A percentile compares a stretch with the other conserved stretches of the same genome.
These are phyloP conservation scores for Symphodus melops DNA, from an alignment of 2,113 vertebrate species.

Conservation along the genomic window DNA sequence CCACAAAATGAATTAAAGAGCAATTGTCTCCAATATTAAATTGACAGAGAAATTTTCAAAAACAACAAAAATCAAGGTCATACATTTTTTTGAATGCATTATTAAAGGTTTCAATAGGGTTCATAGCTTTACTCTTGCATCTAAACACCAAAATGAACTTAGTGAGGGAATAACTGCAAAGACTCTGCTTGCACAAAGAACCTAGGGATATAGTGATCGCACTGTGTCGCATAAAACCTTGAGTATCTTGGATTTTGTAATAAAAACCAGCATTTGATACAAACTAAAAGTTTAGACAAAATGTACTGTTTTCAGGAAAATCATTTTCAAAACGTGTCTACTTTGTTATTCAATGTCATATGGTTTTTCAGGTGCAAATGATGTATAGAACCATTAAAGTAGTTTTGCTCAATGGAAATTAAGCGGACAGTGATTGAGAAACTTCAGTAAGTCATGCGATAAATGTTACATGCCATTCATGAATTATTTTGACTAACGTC, in stretches of 20 bases:
- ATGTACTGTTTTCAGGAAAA: neutral
- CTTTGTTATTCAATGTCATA: neutral
- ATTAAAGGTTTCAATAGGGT: conserved; percentile 86
- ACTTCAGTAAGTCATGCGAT: neutral
- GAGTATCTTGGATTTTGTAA: conserved; percentile 21
- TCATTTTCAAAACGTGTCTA: neutral
- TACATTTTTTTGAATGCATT: conserved; percentile 63
- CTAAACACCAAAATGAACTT: conserved; percentile 81
- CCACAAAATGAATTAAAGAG: conserved; percentile 69
- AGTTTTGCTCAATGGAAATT: neutral
- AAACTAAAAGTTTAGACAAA: conserved; percentile 10
- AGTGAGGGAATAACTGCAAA: conserved; percentile 66
- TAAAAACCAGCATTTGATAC: conserved; percentile 15
- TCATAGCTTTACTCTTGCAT: conserved; percentile 88
- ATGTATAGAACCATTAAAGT: neutral
- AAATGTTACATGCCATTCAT: neutral
- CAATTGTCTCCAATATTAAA: conserved; percentile 68
- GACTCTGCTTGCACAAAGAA: conserved; percentile 82
- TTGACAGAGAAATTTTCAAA: conserved; percentile 64
- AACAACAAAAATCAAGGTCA: conserved; percentile 67
- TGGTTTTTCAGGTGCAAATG: neutral
- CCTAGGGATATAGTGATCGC: conserved; percentile 46
- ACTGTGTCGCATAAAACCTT: conserved; percentile 75
- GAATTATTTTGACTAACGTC: neutral
- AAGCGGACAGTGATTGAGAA: neutral